Conservation (phyloP, 2,113 vertebrate genomes). For the Aplodontia rufa region DNA sequence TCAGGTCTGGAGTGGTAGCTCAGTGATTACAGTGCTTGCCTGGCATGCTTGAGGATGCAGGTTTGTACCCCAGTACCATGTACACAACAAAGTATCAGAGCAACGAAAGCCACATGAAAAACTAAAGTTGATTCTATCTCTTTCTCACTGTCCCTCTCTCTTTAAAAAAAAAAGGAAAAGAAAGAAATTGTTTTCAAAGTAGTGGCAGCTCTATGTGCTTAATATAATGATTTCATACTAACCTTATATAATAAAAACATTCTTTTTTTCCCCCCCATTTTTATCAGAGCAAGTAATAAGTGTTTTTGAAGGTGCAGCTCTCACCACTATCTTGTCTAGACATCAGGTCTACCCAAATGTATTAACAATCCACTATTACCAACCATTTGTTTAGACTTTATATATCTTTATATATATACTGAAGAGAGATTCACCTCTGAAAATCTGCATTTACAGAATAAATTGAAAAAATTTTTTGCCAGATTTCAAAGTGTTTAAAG, state of each 20-base stretch:
- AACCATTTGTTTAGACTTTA: constrained; percentile 69
- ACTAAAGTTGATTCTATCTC: too few species aligned
- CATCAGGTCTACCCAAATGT: constrained; percentile 84
- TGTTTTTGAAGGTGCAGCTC: constrained; percentile 75
- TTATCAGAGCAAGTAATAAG: constrained; percentile 65
- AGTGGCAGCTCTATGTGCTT: constrained; percentile 65
- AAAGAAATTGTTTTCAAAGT: constrained; percentile 44
- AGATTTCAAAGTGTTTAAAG: constrained; percentile 56
- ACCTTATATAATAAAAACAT: constrained; percentile 71
- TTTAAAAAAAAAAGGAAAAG: too few species aligned
- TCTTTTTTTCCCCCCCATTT: constrained; percentile 78
- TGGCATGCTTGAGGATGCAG: too few species aligned
- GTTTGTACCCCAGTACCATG: too few species aligned
- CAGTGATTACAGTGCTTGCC: too few species aligned
- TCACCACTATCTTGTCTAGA: constrained; percentile 89
- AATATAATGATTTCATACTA: constrained; percentile 60
- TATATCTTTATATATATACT: constrained; percentile 61
- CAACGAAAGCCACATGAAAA: too few species aligned
- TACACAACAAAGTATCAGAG: too few species aligned
- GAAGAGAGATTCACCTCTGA: constrained; percentile 40
- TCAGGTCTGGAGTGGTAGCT: too few species aligned
- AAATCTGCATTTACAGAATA: constrained; percentile 58
- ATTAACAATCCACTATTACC: constrained; percentile 70
- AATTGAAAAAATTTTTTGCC: constrained; percentile 68
- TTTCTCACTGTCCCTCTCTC: too few species aligned